Percentiles rank a stretch among this genome's conserved stretches.
phyloP scores from a whole-genome alignment of 2,113 vertebrate genomes.

The Grus americana region DNA sequence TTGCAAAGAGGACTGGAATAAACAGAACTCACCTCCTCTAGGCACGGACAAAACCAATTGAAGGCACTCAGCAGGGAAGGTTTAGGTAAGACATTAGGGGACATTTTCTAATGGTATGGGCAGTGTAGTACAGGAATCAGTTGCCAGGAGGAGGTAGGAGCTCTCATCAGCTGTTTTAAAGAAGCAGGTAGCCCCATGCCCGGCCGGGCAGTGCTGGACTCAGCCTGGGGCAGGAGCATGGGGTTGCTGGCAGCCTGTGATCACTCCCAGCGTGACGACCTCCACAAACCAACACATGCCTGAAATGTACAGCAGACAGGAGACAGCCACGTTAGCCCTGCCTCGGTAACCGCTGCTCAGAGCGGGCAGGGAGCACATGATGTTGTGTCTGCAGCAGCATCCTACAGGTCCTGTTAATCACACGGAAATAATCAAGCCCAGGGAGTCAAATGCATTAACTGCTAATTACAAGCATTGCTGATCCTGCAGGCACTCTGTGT shows the following conservation, averaged over 20 bases:
- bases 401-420: slow-evolving; percentile 6
- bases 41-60: neutral
- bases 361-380: neutral
- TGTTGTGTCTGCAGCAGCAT: neutral
- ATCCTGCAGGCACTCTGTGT: neutral
- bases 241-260: fast-evolving
- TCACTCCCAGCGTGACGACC: fast-evolving
- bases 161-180: neutral
- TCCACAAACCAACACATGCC: neutral
- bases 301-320: fast-evolving
- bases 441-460: slow-evolving; percentile 16
- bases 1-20: neutral
- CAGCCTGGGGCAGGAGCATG: fast-evolving
- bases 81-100: neutral
- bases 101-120: neutral
- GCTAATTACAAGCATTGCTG: neutral
- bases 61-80: neutral
- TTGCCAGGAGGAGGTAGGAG: neutral
- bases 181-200: neutral
- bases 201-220: neutral
- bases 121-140: neutral
- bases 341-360: fast-evolving
- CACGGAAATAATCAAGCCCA: slow-evolving; percentile 4
- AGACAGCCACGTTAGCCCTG: neutral
- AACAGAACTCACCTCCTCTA: neutral